Percentiles rank a stretch among this genome's conserved stretches.
These are phyloP conservation scores for Agrilus planipennis DNA, from an alignment of 1,140 invertebrate species.

Conservation along the genomic window DNA sequence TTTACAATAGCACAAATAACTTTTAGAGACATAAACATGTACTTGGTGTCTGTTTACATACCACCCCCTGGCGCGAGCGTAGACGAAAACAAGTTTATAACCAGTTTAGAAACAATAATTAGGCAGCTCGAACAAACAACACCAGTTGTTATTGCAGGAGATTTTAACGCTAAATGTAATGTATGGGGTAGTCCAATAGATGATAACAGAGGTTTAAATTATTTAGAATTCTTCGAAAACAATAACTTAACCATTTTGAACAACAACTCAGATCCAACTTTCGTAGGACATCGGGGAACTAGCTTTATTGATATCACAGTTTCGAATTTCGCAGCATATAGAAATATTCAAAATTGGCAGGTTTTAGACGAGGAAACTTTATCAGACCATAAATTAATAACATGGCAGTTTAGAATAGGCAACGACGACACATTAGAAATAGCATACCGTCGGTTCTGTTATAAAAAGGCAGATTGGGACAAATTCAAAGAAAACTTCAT, in stretches of 20 bases:
- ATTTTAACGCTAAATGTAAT: background rate
- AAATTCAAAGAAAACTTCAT: background rate
- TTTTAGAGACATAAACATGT: no score
- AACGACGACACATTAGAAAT: background rate
- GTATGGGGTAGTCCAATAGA: slow-evolving; percentile 3
- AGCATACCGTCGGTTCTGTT: background rate
- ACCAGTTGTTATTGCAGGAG: background rate
- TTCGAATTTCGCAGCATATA: background rate
- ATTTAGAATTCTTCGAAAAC: background rate
- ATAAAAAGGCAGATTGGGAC: slow-evolving; percentile 1
- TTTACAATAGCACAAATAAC: no score
- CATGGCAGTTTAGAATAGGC: background rate
- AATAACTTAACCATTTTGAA: background rate
- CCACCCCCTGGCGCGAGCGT: no score
- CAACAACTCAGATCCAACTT: slow-evolving; percentile 1
- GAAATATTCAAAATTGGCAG: background rate
- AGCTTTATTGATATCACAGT: slow-evolving; percentile 5
- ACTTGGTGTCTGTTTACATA: no score
- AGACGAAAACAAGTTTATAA: no score
- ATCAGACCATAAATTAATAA: background rate
- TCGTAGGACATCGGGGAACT: slow-evolving; percentile 1
- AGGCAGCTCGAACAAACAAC: no score
- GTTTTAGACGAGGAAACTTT: background rate
- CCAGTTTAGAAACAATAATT: no score
- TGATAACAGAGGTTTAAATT: background rate